Evolutionary conservation across 2,113 vertebrate species (phyloP).

Genomic region (Tonatia bakeri): DNA sequence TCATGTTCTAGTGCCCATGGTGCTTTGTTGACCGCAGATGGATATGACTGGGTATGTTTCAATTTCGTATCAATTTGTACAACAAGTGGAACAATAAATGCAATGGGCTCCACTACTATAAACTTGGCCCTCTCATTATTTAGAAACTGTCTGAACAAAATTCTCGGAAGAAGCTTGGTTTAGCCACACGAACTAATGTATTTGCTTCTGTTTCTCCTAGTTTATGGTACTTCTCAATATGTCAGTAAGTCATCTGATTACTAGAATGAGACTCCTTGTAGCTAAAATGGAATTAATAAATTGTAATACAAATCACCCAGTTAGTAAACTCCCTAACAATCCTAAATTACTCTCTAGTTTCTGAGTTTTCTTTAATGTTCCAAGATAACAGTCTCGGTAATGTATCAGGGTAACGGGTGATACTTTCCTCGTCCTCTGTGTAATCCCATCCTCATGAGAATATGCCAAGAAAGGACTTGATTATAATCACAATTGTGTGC

Average conservation of each 20-base stretch:
- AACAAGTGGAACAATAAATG: not conserved
- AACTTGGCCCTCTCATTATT: not conserved
- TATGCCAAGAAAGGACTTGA: not conserved
- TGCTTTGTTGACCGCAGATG: not conserved
- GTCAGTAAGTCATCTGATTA: not conserved
- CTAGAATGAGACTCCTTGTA: not conserved
- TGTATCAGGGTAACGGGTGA: not conserved
- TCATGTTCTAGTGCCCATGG: not conserved
- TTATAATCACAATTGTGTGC: not conserved
- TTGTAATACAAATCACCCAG: not conserved
- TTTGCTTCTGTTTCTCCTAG: slow-evolving; percentile 5
- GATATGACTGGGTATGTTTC: not conserved
- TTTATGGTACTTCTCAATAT: not conserved
- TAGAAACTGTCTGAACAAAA: slow-evolving; percentile 14
- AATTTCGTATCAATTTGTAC: not conserved
- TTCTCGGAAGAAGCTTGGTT: not conserved
- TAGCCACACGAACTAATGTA: not conserved
- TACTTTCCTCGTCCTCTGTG: not conserved
- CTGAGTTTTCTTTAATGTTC: not conserved
- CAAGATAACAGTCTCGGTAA: not conserved
- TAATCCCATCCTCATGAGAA: not conserved
- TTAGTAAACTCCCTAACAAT: not conserved
- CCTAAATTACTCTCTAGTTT: not conserved
- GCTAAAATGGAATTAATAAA: not conserved
- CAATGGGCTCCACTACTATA: not conserved